Base-by-base conservation (phyloP, 2,888 invertebrate genomes). In the Muscina levida region DNA sequence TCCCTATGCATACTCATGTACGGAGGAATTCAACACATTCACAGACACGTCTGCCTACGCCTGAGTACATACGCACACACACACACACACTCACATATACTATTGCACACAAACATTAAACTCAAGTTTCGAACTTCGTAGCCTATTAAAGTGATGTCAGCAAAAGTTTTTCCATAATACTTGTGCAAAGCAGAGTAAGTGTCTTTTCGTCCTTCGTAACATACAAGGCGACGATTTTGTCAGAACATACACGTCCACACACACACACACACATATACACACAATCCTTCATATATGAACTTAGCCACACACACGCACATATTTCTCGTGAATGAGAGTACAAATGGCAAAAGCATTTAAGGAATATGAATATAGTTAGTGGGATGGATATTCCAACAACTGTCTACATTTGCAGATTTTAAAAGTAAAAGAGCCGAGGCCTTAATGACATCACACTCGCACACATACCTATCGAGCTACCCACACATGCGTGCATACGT, bases 91-190 rank as follows among this genome's bases (percentile, higher is more conserved):
- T n/a, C 37, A 51, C 1, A 26, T 17, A 26, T 31, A 31, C 31
- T 5, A 11, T 8, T 56, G 6, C 22, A 56, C 13, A 13, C 56
- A 19, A 5, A 56, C 22, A 24, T 24, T 17, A 22, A 19, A 24
- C 22, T 13, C 5, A 4, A 17, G 56, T 22, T 4, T 22, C 19
- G 13, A 11, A 19, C 56, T 56, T 56, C 1, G 22, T 8, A 24
- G 24, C 24, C 6, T 57, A 26, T 22, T 26, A 10, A 4, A 26
- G 44, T 68, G 68, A 62, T 78, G 72, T 56, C 10, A 53, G 26
- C 37, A 66, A 44, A 39, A 11, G 51, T 77, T 77, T 44, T 59
- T 67, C 72, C 51, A 67, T 67, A 72, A 72, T 72, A 72, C 68
- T 24, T 67, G 68, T 46, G 10, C 62, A n/a, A n/a, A n/a, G 44